Base-by-base conservation (phyloP, 1,140 invertebrate species). In the Orchesella cincta region DNA sequence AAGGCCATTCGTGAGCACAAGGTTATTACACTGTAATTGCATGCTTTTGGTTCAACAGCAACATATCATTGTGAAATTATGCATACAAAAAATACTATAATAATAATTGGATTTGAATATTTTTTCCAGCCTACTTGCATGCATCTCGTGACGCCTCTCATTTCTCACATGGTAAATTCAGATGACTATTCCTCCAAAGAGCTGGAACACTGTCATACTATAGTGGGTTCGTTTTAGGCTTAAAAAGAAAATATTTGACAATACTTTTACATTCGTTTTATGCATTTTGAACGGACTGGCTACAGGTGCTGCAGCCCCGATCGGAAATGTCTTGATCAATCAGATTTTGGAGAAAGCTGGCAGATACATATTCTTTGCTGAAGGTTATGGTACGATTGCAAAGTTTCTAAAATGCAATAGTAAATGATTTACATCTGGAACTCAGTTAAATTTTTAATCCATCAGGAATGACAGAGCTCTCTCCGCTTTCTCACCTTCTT, bases 401-500 rank as follows among this genome's bases (percentile, higher is more conserved):
- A 28, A 51, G 33, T 26, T 8, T 12, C 5, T 5, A 57, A 14
- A 57, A 8, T 57, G 5, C 23, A 57, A 57, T 57, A 18, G 31
- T 92, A 90, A 88, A 90, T 78, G 90, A 90, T 1, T 92, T 92
- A 62, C 23, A n/a, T 62, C 20, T 46, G 8, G 39, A 8, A 12
- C 8, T 46, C 8, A 46, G 39, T 64, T 64, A 64, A 64, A 12
- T 64, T 64, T 12, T 33, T 71, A 8, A 33, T 8, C 3, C n/a
- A 31, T 12, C 16, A 73, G 71, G 34, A 71, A 74, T 81, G 78
- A 78, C 78, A 5, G 80, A 81, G 74, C 0, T 74, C 5, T 79
- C 76, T 34, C 76, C 78, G 16, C 28, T 74, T 20, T 64, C 73
- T 1, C 76, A 78, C 54, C 23, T 78, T n/a, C 20, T 78, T 2